Conservation (phyloP, 1,140 invertebrate genomes). For the Ceratina calcarata region DNA sequence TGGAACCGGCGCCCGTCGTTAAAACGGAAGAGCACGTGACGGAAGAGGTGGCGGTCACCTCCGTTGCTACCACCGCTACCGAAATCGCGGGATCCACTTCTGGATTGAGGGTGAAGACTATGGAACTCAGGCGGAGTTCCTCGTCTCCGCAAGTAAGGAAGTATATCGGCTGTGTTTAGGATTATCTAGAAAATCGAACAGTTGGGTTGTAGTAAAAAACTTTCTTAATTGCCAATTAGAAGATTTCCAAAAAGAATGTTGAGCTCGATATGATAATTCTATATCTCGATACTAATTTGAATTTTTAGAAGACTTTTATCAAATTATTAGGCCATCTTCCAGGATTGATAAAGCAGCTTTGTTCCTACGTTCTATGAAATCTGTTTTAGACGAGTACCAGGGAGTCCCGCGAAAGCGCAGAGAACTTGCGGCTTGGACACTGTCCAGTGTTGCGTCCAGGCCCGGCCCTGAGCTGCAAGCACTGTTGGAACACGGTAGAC, state of each 20-base stretch:
- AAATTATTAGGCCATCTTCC: too few relatives aligned
- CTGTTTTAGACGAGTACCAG: slow-evolving; percentile 56
- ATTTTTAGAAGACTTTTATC: too few relatives aligned
- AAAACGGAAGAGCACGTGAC: slow-evolving; percentile 65
- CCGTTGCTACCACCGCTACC: slow-evolving; percentile 7
- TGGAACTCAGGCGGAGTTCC: slow-evolving; percentile 79
- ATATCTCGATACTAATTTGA: too few relatives aligned
- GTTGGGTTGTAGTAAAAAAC: too few relatives aligned
- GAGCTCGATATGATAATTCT: too few relatives aligned
- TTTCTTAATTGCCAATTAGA: too few relatives aligned
- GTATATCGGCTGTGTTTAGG: too few relatives aligned
- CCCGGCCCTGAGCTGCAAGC: slow-evolving; percentile 91
- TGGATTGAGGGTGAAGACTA: slow-evolving; percentile 64
- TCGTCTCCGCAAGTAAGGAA: slow-evolving; percentile 81
- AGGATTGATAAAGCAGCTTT: too few relatives aligned
- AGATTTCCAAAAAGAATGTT: too few relatives aligned
- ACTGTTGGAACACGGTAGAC: slow-evolving; percentile 93
- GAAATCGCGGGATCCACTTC: slow-evolving; percentile 2
- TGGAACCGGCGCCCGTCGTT: slow-evolving; percentile 66
- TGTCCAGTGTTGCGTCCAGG: slow-evolving; percentile 89
- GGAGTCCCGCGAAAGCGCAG: slow-evolving; percentile 54
- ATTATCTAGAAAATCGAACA: too few relatives aligned
- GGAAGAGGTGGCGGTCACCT: slow-evolving; percentile 35
- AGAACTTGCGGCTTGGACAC: slow-evolving; percentile 81
- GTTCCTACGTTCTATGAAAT: background rate